Conservation (phyloP, 2,888 invertebrate genomes). For the Apoda limacodes region DNA sequence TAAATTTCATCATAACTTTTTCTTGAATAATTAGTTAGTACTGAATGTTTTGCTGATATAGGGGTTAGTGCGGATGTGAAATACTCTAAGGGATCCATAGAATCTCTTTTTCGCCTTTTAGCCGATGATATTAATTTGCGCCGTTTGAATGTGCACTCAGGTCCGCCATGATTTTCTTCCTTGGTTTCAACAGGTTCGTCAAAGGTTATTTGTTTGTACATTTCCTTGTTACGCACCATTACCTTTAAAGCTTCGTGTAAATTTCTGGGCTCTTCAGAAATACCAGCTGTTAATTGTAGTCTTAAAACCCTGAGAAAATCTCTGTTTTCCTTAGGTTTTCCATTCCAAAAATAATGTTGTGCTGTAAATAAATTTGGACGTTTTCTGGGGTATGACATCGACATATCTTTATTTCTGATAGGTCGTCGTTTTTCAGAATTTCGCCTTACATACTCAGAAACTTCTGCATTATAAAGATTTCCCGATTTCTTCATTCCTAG, state of each 20-base stretch:
- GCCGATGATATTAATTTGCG: constrained; percentile 29
- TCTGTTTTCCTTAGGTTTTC: constrained; percentile 26
- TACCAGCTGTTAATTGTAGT: constrained; percentile 25
- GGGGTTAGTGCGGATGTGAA: too few species aligned
- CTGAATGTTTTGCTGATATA: too few species aligned
- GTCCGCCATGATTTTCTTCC: constrained; percentile 7
- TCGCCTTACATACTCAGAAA: not conserved
- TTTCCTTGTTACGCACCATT: constrained; percentile 34
- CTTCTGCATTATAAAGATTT: constrained; percentile 9
- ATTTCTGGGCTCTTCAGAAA: constrained; percentile 33
- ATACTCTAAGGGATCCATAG: too few species aligned
- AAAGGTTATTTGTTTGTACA: constrained; percentile 11
- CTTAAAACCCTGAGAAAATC: constrained; percentile 33
- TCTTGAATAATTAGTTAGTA: too few species aligned
- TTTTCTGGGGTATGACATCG: constrained; percentile 19
- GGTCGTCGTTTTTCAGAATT: constrained; percentile 9
- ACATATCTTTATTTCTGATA: constrained; percentile 21
- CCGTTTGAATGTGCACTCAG: constrained; percentile 27
- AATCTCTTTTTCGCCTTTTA: too few species aligned
- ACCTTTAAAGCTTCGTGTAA: constrained; percentile 38
- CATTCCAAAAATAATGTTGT: constrained; percentile 13
- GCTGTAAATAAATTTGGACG: not conserved
- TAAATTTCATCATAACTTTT: too few species aligned
- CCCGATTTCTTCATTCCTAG: constrained; percentile 10
- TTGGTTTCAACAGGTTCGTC: not conserved